Evolutionary conservation across 2,113 vertebrate species (phyloP).

Genomic region (Mus musculus): DNA sequence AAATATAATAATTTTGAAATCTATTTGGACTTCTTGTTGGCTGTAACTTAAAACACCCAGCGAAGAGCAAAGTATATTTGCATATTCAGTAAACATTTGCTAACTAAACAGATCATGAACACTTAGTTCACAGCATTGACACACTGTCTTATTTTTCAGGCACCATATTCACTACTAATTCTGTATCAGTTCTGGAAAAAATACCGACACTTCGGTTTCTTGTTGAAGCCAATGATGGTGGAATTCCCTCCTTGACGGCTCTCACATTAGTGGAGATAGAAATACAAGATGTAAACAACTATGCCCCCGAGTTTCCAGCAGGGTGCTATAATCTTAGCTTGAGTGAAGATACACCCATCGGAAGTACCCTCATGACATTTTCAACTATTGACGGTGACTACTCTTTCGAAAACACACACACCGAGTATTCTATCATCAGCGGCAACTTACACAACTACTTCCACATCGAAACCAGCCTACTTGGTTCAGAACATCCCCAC

Average conservation of each 20-base stretch:
- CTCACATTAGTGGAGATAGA: constrained; percentile 88
- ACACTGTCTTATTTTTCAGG: constrained; percentile 86
- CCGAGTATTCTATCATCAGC: constrained; percentile 90
- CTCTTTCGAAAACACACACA: constrained; percentile 86
- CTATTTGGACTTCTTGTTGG: background rate
- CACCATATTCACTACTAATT: constrained; percentile 88
- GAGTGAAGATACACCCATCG: constrained; percentile 87
- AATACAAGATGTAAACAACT: constrained; percentile 90
- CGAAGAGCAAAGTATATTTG: background rate
- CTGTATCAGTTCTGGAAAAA: constrained; percentile 84
- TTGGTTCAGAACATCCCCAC: constrained; percentile 81
- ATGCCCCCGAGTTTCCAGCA: constrained; percentile 89
- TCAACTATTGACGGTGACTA: constrained; percentile 90
- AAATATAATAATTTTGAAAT: constrained; percentile 17
- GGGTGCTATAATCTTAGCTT: constrained; percentile 88
- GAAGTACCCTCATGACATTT: constrained; percentile 88
- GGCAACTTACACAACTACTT: constrained; percentile 91
- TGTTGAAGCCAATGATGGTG: constrained; percentile 92
- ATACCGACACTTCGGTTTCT: constrained; percentile 87
- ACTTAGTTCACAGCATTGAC: constrained; percentile 12
- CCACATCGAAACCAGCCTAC: constrained; percentile 86
- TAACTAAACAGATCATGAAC: background rate
- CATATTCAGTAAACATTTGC: background rate
- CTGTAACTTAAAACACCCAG: background rate
- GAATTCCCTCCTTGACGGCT: constrained; percentile 87